A percentile compares a stretch with the other conserved stretches of the same genome.
These are phyloP conservation scores for Acronicta alni DNA, from an alignment of 2,888 invertebrate genomes.

Conservation along the genomic window DNA sequence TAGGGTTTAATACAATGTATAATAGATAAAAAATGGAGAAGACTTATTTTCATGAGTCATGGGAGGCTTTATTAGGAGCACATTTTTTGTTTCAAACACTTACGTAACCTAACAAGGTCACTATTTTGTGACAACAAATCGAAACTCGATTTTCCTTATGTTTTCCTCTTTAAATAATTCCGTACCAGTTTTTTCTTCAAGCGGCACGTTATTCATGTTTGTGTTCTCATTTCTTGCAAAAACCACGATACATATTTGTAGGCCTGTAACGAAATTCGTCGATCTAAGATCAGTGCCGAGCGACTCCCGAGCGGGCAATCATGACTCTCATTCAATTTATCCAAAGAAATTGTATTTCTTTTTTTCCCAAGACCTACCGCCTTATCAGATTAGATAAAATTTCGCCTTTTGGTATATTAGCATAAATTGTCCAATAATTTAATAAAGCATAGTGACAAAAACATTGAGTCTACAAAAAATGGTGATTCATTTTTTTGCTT, in stretches of 20 bases:
- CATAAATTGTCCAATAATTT: constrained; percentile 48
- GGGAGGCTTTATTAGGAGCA: neutral
- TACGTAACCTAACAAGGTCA: neutral
- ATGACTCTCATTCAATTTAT: constrained; percentile 57
- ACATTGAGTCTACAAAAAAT: constrained; percentile 5
- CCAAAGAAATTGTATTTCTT: constrained; percentile 51
- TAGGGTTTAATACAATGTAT: too few relatives aligned
- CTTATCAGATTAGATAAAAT: constrained; percentile 45
- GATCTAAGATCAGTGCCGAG: constrained; percentile 39
- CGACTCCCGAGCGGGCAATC: constrained; percentile 50
- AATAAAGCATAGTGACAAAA: constrained; percentile 24
- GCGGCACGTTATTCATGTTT: constrained; percentile 12
- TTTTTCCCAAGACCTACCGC: constrained; percentile 23
- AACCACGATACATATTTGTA: constrained; percentile 30
- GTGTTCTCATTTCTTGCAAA: constrained; percentile 9
- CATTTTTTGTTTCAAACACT: neutral
- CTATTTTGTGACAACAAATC: neutral
- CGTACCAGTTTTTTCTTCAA: neutral
- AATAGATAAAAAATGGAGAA: too few relatives aligned
- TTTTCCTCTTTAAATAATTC: neutral
- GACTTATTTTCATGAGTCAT: neutral
- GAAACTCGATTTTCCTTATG: neutral
- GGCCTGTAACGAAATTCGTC: constrained; percentile 36
- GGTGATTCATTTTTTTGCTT: constrained; percentile 17
- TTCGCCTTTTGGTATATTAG: constrained; percentile 37